Evolutionary conservation across 2,888 invertebrate genomes (phyloP).

Genomic region (Fragum whitleyi): DNA sequence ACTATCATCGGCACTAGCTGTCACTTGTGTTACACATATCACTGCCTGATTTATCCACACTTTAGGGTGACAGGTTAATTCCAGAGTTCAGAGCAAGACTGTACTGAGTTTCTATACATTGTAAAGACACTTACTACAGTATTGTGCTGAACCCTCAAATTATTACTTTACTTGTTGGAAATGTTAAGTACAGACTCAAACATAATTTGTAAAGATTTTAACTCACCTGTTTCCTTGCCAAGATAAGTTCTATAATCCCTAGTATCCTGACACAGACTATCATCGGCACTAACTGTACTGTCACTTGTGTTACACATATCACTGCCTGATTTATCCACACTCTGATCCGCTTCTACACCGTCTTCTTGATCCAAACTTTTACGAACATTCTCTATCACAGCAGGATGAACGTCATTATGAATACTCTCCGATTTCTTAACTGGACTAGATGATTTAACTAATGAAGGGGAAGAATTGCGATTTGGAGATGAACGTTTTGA

Average conservation of each 20-base stretch:
- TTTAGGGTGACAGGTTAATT: too few species aligned
- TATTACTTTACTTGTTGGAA: too few species aligned
- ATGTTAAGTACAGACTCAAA: too few species aligned
- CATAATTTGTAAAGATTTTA: too few species aligned
- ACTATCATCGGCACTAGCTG: conserved; percentile 32
- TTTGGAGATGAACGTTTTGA: conserved; percentile 14
- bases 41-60: conserved; percentile 19
- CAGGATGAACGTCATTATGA: conserved; percentile 63
- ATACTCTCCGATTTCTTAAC: conserved; percentile 48
- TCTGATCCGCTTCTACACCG: conserved; percentile 3
- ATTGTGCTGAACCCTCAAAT: too few species aligned
- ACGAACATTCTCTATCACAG: conserved; percentile 58
- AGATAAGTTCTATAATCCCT: conserved; percentile 74
- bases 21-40: conserved; percentile 30
- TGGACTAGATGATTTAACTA: background rate
- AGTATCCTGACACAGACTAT: conserved; percentile 27
- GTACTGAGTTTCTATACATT: too few species aligned
- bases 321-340: conserved; percentile 19
- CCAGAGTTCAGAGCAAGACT: too few species aligned
- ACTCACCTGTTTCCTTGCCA: conserved; percentile 71
- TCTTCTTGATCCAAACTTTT: conserved; percentile 33
- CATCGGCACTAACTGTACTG: conserved; percentile 30
- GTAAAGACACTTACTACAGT: too few species aligned
- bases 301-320: conserved; percentile 30
- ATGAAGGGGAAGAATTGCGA: background rate